These are phyloP conservation scores for Anolis sagrei DNA, from an alignment of 2,113 vertebrate species.

Conservation along the genomic window DNA sequence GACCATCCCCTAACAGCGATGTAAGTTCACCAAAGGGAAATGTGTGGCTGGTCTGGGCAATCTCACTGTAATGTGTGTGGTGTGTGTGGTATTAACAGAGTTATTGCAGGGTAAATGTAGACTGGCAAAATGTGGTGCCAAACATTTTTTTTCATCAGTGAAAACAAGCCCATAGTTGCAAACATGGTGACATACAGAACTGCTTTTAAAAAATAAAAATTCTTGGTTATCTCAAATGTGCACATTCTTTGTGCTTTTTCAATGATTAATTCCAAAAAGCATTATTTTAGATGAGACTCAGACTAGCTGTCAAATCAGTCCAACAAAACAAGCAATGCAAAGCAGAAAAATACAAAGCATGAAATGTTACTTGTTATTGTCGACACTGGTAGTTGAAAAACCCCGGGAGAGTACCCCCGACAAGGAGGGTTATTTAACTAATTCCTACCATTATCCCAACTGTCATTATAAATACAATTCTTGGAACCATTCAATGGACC, in stretches of 20 bases:
- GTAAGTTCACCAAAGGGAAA: too few relatives aligned
- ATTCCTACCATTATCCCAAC: neutral
- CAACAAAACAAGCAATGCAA: neutral
- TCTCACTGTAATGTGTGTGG: too few relatives aligned
- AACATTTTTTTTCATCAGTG: too few relatives aligned
- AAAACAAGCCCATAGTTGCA: neutral
- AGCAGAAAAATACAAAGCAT: neutral
- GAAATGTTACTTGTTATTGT: neutral
- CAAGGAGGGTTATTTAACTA: slow-evolving; percentile 10
- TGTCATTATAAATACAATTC: neutral
- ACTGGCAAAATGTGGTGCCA: too few relatives aligned
- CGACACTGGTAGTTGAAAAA: neutral
- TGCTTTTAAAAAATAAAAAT: neutral
- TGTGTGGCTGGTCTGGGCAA: too few relatives aligned
- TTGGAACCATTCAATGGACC: neutral
- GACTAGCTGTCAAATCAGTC: neutral
- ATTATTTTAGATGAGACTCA: neutral
- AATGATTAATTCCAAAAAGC: neutral
- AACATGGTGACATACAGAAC: neutral
- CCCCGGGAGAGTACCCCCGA: neutral
- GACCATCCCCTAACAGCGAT: too few relatives aligned
- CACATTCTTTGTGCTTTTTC: neutral
- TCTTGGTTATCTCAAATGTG: neutral
- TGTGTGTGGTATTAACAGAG: too few relatives aligned
- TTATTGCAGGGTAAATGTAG: too few relatives aligned